Conservation (phyloP, 2,797 vertebrate genomes). For the Fistularia tabacaria region DNA sequence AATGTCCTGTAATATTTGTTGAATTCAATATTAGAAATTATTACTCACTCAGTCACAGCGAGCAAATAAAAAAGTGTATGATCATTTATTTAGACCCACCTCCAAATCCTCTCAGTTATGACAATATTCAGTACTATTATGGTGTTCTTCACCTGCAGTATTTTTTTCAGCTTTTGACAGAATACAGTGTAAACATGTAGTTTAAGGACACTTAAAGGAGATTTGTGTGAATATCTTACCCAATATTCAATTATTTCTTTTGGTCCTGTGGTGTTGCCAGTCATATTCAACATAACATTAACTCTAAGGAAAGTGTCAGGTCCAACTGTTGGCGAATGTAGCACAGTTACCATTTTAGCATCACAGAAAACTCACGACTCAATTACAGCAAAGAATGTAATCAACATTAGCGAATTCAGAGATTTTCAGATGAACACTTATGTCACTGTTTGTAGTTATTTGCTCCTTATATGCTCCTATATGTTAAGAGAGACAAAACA, state of each 20-base stretch:
- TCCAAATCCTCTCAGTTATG: slow-evolving; percentile 2
- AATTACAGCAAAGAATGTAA: no score
- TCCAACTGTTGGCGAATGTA: slow-evolving; percentile 14
- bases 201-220: neutral
- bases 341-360: no score
- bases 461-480: no score
- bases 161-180: slow-evolving; percentile 40
- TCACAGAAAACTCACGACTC: no score
- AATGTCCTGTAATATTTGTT: no score
- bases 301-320: slow-evolving; percentile 55
- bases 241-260: slow-evolving; percentile 33
- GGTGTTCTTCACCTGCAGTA: slow-evolving; percentile 32
- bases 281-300: slow-evolving; percentile 35
- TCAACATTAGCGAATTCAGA: no score
- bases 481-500: no score
- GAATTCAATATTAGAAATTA: no score
- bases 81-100: slow-evolving; percentile 32
- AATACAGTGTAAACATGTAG: neutral
- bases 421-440: no score
- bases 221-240: slow-evolving; percentile 39
- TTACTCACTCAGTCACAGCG: no score
- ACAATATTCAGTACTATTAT: slow-evolving; percentile 48
- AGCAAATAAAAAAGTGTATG: slow-evolving; percentile 14
- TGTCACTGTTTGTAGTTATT: no score
- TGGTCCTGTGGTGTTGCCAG: slow-evolving; percentile 23